Conservation (phyloP, 2,888 invertebrate genomes). For the Tetheella fluctuosa region DNA sequence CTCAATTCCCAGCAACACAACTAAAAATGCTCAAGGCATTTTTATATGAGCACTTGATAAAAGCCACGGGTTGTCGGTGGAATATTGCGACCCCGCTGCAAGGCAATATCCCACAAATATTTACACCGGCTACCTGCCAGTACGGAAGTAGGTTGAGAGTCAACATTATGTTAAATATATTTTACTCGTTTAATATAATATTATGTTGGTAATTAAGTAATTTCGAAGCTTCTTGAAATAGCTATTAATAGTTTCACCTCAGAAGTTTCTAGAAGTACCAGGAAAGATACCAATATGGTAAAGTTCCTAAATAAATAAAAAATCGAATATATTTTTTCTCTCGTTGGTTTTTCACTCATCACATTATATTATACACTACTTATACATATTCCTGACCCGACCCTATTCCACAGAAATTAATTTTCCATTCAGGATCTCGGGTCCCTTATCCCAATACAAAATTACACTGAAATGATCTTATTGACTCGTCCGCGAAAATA, state of each 20-base stretch:
- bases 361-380: no score
- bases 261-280: no score
- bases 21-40: slow-evolving; percentile 19
- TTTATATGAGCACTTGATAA: slow-evolving; percentile 26
- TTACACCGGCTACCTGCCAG: slow-evolving; percentile 22
- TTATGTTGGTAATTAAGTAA: slow-evolving; percentile 11
- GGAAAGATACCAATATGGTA: no score
- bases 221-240: not conserved
- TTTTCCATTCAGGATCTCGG: not conserved
- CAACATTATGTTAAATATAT: slow-evolving; percentile 18
- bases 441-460: not conserved
- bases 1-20: slow-evolving; percentile 8
- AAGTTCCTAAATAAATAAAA: no score
- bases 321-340: no score
- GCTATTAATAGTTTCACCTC: no score
- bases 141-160: slow-evolving; percentile 31
- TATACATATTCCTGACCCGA: not conserved
- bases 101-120: slow-evolving; percentile 33
- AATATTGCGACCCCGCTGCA: slow-evolving; percentile 19
- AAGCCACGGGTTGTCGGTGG: slow-evolving; percentile 17
- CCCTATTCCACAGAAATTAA: slow-evolving; percentile 1
- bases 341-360: no score
- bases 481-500: not conserved
- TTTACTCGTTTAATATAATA: slow-evolving; percentile 32
- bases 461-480: not conserved